Evolutionary conservation across 2,797 vertebrate species (phyloP).

Genomic region (Menidia menidia): DNA sequence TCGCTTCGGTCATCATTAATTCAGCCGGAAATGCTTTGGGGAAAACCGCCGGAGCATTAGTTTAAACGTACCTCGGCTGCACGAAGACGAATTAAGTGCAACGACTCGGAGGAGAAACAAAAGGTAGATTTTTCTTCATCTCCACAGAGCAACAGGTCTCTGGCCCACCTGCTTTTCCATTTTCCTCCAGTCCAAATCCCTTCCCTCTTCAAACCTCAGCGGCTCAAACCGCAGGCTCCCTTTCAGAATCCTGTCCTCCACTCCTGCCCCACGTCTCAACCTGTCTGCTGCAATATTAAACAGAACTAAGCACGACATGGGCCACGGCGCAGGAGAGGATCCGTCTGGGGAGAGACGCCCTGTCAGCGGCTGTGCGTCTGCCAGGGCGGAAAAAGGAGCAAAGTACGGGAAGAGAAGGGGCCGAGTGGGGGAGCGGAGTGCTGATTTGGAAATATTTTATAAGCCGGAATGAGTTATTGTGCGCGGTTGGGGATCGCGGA

Average conservation of each 20-base stretch:
- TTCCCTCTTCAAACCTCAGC: slow-evolving; percentile 8
- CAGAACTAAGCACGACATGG: slow-evolving; percentile 75
- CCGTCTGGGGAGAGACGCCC: slow-evolving; percentile 55
- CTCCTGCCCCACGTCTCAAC: slow-evolving; percentile 47
- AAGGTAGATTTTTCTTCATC: slow-evolving; percentile 8
- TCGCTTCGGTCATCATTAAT: slow-evolving; percentile 47
- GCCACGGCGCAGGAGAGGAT: slow-evolving; percentile 56
- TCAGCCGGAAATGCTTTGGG: slow-evolving; percentile 35
- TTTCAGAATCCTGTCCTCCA: slow-evolving; percentile 27
- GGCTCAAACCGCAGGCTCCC: slow-evolving; percentile 8
- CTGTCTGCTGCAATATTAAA: slow-evolving; percentile 74
- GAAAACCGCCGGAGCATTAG: slow-evolving; percentile 28
- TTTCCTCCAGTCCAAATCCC: not conserved
- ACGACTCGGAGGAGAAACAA: slow-evolving; percentile 15
- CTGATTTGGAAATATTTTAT: not conserved
- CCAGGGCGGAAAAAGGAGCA: not conserved
- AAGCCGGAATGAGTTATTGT: not conserved
- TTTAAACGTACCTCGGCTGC: slow-evolving; percentile 33
- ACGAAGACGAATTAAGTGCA: slow-evolving; percentile 29
- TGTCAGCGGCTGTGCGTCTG: slow-evolving; percentile 36
- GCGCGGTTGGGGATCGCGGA: not conserved
- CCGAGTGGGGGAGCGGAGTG: not conserved
- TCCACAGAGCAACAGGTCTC: slow-evolving; percentile 9
- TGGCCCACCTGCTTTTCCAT: not conserved
- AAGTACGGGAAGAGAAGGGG: not conserved